These are phyloP conservation scores for Polypedilum vanderplanki DNA, from an alignment of 1,140 invertebrate genomes.

Conservation along the genomic window DNA sequence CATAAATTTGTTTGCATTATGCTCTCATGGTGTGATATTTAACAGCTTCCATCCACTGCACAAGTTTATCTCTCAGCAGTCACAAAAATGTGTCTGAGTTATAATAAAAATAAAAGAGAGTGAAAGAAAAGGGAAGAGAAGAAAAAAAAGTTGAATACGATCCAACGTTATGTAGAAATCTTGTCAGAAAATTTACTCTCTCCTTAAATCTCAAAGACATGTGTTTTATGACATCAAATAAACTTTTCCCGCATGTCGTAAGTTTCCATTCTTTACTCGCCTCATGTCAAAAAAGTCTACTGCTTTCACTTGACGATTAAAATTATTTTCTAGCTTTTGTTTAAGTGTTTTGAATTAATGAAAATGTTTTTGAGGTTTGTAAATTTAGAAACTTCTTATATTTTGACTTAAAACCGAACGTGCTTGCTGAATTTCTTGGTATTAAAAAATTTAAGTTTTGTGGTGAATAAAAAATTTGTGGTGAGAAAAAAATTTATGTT, in stretches of 20 bases:
- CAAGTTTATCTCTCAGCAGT: conserved; percentile 11
- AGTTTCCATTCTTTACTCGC: conserved; percentile 11
- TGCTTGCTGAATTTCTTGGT: too few species aligned
- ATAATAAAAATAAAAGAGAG: not conserved
- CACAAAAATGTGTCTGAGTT: conserved; percentile 17
- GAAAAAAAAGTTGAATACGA: not conserved
- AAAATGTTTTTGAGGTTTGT: too few species aligned
- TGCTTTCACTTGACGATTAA: not conserved
- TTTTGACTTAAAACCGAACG: too few species aligned
- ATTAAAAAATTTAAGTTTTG: too few species aligned
- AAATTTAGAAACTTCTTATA: too few species aligned
- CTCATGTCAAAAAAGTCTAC: not conserved
- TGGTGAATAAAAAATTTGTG: too few species aligned
- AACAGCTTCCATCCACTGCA: conserved; percentile 10
- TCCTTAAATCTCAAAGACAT: conserved; percentile 18
- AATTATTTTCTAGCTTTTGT: not conserved
- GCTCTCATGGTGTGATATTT: conserved; percentile 13
- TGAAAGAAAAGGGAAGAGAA: too few species aligned
- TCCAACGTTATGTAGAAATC: conserved; percentile 3
- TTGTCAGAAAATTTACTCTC: not conserved
- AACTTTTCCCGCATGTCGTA: conserved; percentile 16
- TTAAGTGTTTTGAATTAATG: not conserved
- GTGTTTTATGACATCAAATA: conserved; percentile 14
- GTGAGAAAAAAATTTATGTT: too few species aligned
- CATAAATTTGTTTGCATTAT: conserved; percentile 28